Evolutionary conservation across 2,888 invertebrate species (phyloP).

Genomic region (Diadegma fenestrale): DNA sequence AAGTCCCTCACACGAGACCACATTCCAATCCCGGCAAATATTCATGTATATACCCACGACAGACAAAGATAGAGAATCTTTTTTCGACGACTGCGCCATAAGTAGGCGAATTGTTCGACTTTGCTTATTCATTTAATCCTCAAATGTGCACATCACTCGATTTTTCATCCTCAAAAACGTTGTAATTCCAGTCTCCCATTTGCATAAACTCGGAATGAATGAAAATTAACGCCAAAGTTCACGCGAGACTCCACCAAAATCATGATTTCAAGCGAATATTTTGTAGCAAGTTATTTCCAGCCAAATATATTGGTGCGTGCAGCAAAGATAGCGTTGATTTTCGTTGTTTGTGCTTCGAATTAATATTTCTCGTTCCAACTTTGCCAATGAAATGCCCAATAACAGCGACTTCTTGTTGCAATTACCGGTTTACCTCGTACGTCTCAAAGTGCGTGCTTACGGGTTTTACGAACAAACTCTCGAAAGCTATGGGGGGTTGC

Average conservation of each 20-base stretch:
- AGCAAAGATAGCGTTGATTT: not conserved
- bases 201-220: not conserved
- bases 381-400: not conserved
- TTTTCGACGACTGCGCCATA: not conserved
- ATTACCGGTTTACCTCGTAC: not conserved
- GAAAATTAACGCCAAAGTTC: not conserved
- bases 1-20: constrained; percentile 25
- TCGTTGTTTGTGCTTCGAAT: not conserved
- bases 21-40: constrained; percentile 51
- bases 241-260: not conserved
- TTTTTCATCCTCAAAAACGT: too few species aligned
- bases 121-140: not conserved
- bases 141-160: too few species aligned
- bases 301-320: not conserved
- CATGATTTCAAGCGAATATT: not conserved
- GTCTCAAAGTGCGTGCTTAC: constrained; percentile 8
- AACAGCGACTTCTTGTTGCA: not conserved
- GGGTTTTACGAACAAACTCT: not conserved
- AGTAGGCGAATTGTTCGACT: not conserved
- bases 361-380: not conserved
- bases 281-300: not conserved
- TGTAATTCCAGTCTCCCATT: too few species aligned
- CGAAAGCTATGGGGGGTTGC: constrained; percentile 17
- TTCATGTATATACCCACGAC: not conserved
- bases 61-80: not conserved